Evolutionary conservation across 2,888 invertebrate genomes (phyloP).

Genomic region (Cotesia congregata): DNA sequence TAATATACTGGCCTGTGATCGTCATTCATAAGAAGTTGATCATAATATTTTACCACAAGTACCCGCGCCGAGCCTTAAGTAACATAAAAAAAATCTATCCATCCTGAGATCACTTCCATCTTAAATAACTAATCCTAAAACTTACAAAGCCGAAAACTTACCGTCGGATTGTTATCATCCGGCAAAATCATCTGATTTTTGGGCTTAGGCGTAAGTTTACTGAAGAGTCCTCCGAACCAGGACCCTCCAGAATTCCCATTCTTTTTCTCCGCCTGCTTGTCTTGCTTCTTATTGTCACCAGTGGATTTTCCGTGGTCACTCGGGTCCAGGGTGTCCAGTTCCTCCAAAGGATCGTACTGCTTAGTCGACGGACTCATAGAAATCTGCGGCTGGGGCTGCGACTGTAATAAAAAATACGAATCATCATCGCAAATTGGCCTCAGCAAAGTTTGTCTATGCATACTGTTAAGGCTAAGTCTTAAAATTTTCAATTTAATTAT

Average conservation of each 20-base stretch:
- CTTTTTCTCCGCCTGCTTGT: constrained; percentile 66
- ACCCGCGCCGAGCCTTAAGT: constrained; percentile 63
- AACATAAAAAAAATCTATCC: constrained; percentile 56
- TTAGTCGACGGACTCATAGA: constrained; percentile 65
- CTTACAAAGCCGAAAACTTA: constrained; percentile 69
- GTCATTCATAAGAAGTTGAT: constrained; percentile 53
- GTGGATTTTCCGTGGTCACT: constrained; percentile 48
- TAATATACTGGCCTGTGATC: constrained; percentile 60
- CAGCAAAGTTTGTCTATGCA: constrained; percentile 61
- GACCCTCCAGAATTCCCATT: constrained; percentile 66
- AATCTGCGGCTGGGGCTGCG: constrained; percentile 61
- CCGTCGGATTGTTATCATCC: constrained; percentile 92
- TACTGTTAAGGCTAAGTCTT: constrained; percentile 48
- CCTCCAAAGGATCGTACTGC: constrained; percentile 67
- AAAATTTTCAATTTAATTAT: constrained; percentile 37
- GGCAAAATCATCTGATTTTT: constrained; percentile 97
- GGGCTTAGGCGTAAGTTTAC: constrained; percentile 84
- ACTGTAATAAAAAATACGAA: constrained; percentile 64
- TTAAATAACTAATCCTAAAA: constrained; percentile 8
- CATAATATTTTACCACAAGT: constrained; percentile 61
- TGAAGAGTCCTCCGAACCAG: constrained; percentile 91
- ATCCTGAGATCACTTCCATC: constrained; percentile 26
- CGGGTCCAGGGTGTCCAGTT: constrained; percentile 66
- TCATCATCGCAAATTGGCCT: constrained; percentile 63
- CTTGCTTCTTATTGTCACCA: constrained; percentile 52